A percentile compares a stretch with the other conserved stretches of the same genome.
These are phyloP conservation scores for Cancer borealis DNA, from an alignment of 2,888 invertebrate genomes.

Conservation along the genomic window DNA sequence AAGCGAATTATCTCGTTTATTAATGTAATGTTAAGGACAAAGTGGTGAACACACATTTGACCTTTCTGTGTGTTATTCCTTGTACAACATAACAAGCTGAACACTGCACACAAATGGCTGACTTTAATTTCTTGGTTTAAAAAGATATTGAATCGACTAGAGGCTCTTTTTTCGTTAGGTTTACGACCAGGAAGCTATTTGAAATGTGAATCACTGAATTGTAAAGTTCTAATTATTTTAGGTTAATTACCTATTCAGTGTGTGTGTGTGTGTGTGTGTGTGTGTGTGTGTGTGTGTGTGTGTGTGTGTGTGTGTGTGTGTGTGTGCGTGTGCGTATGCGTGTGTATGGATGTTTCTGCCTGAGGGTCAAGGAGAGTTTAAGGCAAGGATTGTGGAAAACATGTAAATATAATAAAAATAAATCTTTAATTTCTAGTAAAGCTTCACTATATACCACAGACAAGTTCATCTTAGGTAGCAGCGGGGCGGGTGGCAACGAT, in stretches of 20 bases:
- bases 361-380: background rate
- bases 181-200: background rate
- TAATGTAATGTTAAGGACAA: background rate
- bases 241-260: conserved; percentile 11
- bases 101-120: background rate
- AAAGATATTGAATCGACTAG: background rate
- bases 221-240: background rate
- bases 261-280: conserved; percentile 11
- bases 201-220: background rate
- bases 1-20: background rate
- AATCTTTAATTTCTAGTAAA: too few species aligned
- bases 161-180: background rate
- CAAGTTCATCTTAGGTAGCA: too few species aligned
- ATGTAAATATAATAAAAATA: too few species aligned
- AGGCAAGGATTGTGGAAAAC: too few species aligned
- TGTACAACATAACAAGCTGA: background rate
- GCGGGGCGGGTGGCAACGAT: too few species aligned
- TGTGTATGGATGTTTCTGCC: too few species aligned
- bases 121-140: background rate
- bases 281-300: background rate
- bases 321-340: too few species aligned
- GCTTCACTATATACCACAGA: too few species aligned
- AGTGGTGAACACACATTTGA: too few species aligned
- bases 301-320: background rate
- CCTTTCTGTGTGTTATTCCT: background rate